Percentiles rank a stretch among this genome's conserved stretches.
Conservation (phyloP, 2,797 vertebrate species). For the Myripristis jacobus region DNA sequence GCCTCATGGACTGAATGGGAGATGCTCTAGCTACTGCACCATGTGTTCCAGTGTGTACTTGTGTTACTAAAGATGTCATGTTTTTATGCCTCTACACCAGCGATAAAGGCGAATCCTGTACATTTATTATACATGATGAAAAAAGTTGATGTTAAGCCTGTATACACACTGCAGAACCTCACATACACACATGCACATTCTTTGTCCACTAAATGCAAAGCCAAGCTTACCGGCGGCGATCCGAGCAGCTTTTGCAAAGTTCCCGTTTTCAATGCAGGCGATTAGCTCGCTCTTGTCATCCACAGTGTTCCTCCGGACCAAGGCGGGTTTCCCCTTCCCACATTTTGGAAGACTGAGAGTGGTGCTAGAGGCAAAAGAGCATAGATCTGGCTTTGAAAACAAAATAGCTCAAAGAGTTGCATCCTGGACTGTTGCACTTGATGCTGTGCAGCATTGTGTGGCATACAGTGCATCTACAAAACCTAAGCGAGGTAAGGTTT, state of each 20-base stretch:
- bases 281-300: slow-evolving; percentile 96
- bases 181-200: slow-evolving; percentile 1
- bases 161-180: not conserved
- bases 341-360: slow-evolving; percentile 91
- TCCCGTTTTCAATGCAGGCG: slow-evolving; percentile 96
- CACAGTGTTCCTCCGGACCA: slow-evolving; percentile 93
- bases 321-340: slow-evolving; percentile 95
- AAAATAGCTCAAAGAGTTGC: not conserved
- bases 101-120: too few species aligned
- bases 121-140: not conserved
- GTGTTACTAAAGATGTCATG: too few species aligned
- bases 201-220: not conserved
- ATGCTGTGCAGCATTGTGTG: too few species aligned
- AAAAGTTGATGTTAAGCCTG: not conserved
- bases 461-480: not conserved
- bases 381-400: not conserved
- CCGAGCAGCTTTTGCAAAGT: slow-evolving; percentile 96
- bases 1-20: too few species aligned
- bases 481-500: not conserved
- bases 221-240: slow-evolving; percentile 91
- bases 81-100: too few species aligned
- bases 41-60: too few species aligned
- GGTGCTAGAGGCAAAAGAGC: slow-evolving; percentile 58
- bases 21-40: too few species aligned
- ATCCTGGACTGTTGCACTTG: too few species aligned